phyloP scores from a whole-genome alignment of 2,113 vertebrate genomes.

The Siphamia tubifer region DNA sequence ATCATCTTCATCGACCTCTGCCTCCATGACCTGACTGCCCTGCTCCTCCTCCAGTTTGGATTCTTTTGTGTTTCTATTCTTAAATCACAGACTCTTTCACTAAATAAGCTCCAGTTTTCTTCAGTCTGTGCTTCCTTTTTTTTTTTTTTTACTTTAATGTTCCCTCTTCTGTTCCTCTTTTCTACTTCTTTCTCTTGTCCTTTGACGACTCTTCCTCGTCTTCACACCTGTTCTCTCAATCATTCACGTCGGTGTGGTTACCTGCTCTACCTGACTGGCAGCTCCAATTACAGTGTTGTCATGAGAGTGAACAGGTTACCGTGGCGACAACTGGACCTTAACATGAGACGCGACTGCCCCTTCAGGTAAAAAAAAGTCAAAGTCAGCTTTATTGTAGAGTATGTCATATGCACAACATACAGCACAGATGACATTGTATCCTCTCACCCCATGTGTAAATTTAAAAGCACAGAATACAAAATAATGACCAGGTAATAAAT shows the following conservation, averaged over 20 bases:
- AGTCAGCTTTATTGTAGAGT: too few relatives aligned
- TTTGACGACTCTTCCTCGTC: conserved; percentile 5
- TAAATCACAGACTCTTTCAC: neutral
- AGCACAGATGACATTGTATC: too few relatives aligned
- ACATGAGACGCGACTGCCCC: neutral
- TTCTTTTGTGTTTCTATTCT: neutral
- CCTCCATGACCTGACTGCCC: conserved; percentile 12
- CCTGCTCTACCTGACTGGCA: conserved; percentile 62
- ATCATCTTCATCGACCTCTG: conserved; percentile 72
- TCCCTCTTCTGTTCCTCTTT: neutral
- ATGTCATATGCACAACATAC: too few relatives aligned
- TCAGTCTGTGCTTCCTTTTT: neutral
- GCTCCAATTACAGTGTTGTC: conserved; percentile 64
- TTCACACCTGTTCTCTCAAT: conserved; percentile 51
- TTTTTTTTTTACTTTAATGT: conserved; percentile 5
- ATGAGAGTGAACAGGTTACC: conserved; percentile 11
- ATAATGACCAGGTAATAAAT: too few relatives aligned
- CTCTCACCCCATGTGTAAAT: too few relatives aligned
- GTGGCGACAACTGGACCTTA: conserved; percentile 29
- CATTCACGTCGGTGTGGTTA: conserved; percentile 53
- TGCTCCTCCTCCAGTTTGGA: conserved; percentile 6
- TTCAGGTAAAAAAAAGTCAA: neutral
- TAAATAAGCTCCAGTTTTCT: neutral
- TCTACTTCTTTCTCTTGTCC: neutral
- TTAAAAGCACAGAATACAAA: too few relatives aligned